Conservation (phyloP, 1,140 invertebrate species). For the Lepidurus arcticus region DNA sequence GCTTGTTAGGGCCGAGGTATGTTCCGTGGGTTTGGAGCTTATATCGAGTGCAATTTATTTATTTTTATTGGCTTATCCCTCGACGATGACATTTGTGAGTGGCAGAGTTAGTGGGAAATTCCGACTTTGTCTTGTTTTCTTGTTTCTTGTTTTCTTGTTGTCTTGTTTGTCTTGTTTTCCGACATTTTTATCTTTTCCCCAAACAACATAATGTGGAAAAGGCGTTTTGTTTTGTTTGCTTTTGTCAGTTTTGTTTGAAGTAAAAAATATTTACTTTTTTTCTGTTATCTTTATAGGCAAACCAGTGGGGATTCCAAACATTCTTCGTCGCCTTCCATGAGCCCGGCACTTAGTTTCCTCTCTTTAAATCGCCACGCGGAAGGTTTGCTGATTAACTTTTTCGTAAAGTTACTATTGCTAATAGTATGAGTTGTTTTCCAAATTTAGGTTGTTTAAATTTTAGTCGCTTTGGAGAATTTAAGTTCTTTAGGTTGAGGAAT, state of each 20-base stretch:
- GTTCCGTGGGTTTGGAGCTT: too few species aligned
- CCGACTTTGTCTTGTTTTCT: too few species aligned
- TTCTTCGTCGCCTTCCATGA: conserved; percentile 4
- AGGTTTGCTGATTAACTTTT: neutral
- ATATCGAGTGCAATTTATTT: too few species aligned
- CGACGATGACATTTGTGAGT: too few species aligned
- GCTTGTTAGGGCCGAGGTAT: too few species aligned
- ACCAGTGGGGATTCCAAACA: neutral
- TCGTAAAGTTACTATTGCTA: neutral
- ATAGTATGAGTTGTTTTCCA: neutral
- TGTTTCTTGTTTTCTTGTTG: too few species aligned
- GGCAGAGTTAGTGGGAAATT: too few species aligned
- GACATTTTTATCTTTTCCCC: too few species aligned
- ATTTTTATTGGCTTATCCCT: too few species aligned
- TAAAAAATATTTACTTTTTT: neutral
- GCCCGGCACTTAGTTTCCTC: conserved; percentile 4
- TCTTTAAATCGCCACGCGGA: neutral
- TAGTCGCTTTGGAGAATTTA: too few species aligned
- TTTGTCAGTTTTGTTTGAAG: neutral
- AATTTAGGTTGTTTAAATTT: neutral
- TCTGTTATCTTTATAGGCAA: neutral
- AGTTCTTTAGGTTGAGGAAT: too few species aligned
- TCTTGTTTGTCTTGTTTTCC: too few species aligned
- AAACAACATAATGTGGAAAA: neutral
- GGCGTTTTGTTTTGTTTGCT: neutral